Evolutionary conservation across 2,888 invertebrate species (phyloP), one percentile per base, ranked within the genome.

Genomic region (Celastrina argiolus): DNA sequence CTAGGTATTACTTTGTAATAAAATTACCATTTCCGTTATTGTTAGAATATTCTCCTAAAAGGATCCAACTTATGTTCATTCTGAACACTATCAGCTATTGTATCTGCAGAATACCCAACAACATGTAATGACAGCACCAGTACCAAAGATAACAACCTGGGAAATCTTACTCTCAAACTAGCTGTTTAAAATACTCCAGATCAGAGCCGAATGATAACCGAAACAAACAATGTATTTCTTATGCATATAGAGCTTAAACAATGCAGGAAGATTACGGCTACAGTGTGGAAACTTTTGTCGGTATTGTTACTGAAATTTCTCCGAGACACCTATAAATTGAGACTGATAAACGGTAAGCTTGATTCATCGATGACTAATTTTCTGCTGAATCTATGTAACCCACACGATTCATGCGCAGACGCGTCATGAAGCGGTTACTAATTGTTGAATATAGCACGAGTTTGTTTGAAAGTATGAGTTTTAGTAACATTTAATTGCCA

Each of bases 81-180:
- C 61, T 61, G 22, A 58, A n/a, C n/a, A n/a, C n/a, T n/a, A n/a
- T n/a, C 18, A 41, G 59, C 39, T 34, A 34, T 69, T 67, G 68
- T 84, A 83, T 81, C 81, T 79, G 79, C 76, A 82, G 81, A 84
- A 83, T 82, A 84, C 82, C 85, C 16, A 18, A 45, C 87, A 87
- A 87, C 87, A 85, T 78, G 80, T 87, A 89, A 88, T 85, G 88
- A 84, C 81, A 76, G 79, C 78, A 78, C 75, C 80, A 76, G 79
- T 78, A 78, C 75, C 76, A 82, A 81, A 81, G 81, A 85, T 85
- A 84, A 84, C 80, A 83, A 84, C 83, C 87, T 90, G 90, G 84
- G 89, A 91, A 72, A 90, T 81, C 79, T 76, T 78, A 78, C 78
- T 76, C 76, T 79, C 79, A 80, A 82, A 81, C 82, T 77, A 78